Percentiles rank a stretch among this genome's conserved stretches.
Conservation (phyloP, 1,140 invertebrate genomes). For the Formica exsecta region DNA sequence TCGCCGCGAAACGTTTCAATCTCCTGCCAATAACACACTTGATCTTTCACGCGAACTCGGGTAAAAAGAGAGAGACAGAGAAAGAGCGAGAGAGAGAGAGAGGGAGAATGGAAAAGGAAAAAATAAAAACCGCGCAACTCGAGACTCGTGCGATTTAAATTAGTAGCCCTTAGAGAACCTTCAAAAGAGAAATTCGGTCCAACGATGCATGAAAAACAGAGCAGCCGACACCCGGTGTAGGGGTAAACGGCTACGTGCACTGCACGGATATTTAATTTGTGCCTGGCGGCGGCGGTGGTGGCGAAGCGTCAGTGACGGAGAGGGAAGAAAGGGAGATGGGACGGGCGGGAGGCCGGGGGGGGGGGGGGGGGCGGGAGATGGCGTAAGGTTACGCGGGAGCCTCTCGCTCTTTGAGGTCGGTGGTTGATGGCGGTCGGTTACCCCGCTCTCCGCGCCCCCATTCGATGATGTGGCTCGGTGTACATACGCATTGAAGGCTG, state of each 20-base stretch:
- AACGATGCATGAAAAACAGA: conserved; percentile 45
- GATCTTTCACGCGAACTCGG: conserved; percentile 4
- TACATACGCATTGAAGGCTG: conserved; percentile 58
- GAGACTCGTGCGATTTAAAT: conserved; percentile 33
- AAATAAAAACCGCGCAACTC: neutral
- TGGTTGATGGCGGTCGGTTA: conserved; percentile 70
- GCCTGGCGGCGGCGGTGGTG: conserved; percentile 60
- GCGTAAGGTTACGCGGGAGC: conserved; percentile 70
- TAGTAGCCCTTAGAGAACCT: conserved; percentile 30
- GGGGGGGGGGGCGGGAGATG: conserved; percentile 6
- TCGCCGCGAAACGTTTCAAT: conserved; percentile 10
- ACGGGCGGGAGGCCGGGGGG: neutral
- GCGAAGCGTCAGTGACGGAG: conserved; percentile 19
- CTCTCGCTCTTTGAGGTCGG: conserved; percentile 77
- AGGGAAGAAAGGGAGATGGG: neutral
- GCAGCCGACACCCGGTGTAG: neutral
- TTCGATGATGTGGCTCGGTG: conserved; percentile 25
- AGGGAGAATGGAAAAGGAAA: too few relatives aligned
- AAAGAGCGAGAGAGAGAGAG: too few relatives aligned
- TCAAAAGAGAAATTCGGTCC: conserved; percentile 44
- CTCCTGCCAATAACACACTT: conserved; percentile 7
- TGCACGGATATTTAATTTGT: conserved; percentile 78
- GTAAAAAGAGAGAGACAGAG: too few relatives aligned
- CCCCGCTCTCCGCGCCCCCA: conserved; percentile 46
- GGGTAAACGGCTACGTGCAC: conserved; percentile 69